Base-by-base conservation (phyloP, 2,888 invertebrate species). In the Baccha elongata region DNA sequence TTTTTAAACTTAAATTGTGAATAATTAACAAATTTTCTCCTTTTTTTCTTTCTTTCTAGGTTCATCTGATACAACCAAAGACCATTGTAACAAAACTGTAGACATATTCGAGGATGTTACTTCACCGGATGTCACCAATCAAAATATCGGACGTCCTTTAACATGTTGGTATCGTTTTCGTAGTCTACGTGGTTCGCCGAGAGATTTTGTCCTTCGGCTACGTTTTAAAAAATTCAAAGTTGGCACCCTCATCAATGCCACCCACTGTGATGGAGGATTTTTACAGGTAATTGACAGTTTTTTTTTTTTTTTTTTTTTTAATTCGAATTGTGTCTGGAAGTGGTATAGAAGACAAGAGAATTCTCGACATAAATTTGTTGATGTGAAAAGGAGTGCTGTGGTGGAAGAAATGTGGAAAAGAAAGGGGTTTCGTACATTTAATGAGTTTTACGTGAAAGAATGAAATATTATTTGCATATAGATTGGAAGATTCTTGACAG, bases 171-270 rank as follows among this genome's bases (percentile, higher is more conserved):
- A 97, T 91, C 94, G 97, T 87, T 97, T 98, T 91, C 93, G 97
- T 84, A 96, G 96, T 15, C 95, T 97, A 87, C 93, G 97, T 84
- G 96, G 97, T 3, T 95, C 96, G 19, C 95, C 97, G 1, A 94
- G 96, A 85, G 97, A 97, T 91, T 97, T 97, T 95, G 97, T 97
- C 85, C 92, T 97, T 50, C 93, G 97, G 86, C 94, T 97, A 86
- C 93, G 97, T 85, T 97, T 97, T 92, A 97, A 97, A 92, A 97
- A 97, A 91, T 97, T 97, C 92, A 97, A 97, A 93, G 96, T 97
- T 73, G 97, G 97, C 15, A 94, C 94, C 10, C 91, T 97, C 87
- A 93, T 96, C 86, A 97, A 97, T 90, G 96, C 96, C 10, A 96
- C 97, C 32, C 94, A 96, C 62, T 97, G 97, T 88, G 94, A 96